Evolutionary conservation across 2,888 invertebrate genomes (phyloP).

Genomic region (Ophonus ardosiacus): DNA sequence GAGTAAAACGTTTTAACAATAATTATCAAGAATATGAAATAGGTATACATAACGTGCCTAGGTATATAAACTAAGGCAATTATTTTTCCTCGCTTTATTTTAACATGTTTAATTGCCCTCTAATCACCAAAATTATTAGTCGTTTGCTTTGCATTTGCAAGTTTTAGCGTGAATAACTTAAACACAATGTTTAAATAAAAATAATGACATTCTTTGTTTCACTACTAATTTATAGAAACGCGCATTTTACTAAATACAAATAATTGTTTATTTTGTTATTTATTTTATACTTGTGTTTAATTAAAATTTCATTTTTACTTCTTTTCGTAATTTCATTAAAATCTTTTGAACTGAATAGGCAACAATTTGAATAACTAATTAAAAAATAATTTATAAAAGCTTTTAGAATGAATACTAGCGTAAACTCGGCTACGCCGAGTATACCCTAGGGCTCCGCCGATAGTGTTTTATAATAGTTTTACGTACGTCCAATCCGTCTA

Average conservation of each 20-base stretch:
- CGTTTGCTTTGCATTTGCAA: no score
- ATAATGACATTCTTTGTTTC: neutral
- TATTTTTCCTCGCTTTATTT: no score
- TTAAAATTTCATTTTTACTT: slow-evolving; percentile 36
- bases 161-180: neutral
- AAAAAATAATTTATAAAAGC: neutral
- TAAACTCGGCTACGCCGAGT: no score
- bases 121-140: no score
- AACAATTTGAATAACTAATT: slow-evolving; percentile 24
- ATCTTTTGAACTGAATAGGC: slow-evolving; percentile 32
- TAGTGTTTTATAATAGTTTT: no score
- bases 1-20: no score
- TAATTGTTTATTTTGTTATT: neutral
- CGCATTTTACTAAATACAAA: neutral
- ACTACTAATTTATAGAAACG: neutral
- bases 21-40: no score
- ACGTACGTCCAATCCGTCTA: no score
- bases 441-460: no score
- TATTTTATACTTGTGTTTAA: neutral
- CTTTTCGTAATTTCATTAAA: slow-evolving; percentile 30
- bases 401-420: neutral
- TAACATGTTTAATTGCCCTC: no score
- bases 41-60: no score
- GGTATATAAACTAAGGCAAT: no score
- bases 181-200: neutral